Conservation (phyloP, 2,113 vertebrate genomes). For the Hemicordylus capensis region DNA sequence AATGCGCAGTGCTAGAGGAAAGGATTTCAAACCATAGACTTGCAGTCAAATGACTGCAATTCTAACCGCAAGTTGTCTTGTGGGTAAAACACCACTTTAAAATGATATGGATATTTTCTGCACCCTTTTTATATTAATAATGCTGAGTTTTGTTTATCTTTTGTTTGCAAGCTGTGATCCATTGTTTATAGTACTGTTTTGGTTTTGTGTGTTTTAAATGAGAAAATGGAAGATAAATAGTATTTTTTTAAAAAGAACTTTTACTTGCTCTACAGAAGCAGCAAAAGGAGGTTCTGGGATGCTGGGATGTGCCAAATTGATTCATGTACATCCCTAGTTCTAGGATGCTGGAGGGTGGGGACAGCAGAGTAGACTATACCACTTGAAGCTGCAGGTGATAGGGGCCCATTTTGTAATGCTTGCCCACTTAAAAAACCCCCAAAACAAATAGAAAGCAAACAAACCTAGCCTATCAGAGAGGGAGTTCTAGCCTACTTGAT, state of each 20-base stretch:
- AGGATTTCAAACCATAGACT: background rate
- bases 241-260: background rate
- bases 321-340: no score
- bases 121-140: no score
- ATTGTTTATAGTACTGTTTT: no score
- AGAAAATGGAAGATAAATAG: no score
- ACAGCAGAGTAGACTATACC: background rate
- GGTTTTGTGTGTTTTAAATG: no score
- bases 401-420: background rate
- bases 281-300: background rate
- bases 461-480: background rate
- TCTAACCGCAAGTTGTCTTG: background rate
- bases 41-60: no score
- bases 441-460: background rate
- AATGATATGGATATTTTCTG: no score
- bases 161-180: no score
- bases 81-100: background rate
- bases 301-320: no score
- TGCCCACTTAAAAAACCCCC: background rate
- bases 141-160: no score
- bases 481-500: background rate
- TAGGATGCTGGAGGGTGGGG: no score
- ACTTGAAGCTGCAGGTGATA: background rate
- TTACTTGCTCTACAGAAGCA: background rate
- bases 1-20: background rate